phyloP scores from a whole-genome alignment of 2,113 vertebrate species.

The Clinocottus analis region DNA sequence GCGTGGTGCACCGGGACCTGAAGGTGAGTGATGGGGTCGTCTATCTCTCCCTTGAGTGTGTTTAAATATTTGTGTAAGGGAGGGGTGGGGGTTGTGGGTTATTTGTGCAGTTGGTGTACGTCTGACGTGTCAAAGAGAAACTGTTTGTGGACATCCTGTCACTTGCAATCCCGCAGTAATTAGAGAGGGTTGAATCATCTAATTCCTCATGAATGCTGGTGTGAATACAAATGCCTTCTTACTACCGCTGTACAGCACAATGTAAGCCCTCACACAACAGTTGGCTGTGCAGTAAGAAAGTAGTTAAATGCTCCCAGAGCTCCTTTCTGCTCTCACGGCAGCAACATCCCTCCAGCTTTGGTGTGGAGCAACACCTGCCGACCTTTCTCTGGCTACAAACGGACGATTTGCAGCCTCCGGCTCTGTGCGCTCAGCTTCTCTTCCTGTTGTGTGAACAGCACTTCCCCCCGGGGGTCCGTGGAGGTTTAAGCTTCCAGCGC shows the following conservation, averaged over 20 bases:
- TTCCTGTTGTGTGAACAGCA: conserved; percentile 41
- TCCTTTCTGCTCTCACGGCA: not conserved
- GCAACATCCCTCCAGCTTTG: not conserved
- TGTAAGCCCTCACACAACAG: not conserved
- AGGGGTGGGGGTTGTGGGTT: not conserved
- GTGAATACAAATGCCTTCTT: not conserved
- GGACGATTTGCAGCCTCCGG: not conserved
- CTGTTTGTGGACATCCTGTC: conserved; percentile 31
- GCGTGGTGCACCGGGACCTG: conserved; percentile 97
- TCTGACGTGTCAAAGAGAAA: conserved; percentile 8
- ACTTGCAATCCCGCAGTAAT: not conserved
- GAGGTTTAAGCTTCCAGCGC: not conserved
- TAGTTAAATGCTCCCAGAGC: not conserved
- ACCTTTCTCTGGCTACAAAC: conserved; percentile 11
- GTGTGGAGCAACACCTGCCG: not conserved
- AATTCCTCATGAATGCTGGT: not conserved
- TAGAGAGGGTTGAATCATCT: not conserved
- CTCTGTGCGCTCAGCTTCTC: conserved; percentile 33
- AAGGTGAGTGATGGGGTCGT: conserved; percentile 89
- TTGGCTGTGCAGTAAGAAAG: not conserved
- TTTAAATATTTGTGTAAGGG: conserved; percentile 16
- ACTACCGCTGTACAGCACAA: not conserved
- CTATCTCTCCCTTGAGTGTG: conserved; percentile 46
- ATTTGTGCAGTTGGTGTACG: conserved; percentile 43
- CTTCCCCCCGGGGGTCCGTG: not conserved